Base-by-base conservation (phyloP, 2,888 invertebrate genomes). In the Nemapogon koenigi region DNA sequence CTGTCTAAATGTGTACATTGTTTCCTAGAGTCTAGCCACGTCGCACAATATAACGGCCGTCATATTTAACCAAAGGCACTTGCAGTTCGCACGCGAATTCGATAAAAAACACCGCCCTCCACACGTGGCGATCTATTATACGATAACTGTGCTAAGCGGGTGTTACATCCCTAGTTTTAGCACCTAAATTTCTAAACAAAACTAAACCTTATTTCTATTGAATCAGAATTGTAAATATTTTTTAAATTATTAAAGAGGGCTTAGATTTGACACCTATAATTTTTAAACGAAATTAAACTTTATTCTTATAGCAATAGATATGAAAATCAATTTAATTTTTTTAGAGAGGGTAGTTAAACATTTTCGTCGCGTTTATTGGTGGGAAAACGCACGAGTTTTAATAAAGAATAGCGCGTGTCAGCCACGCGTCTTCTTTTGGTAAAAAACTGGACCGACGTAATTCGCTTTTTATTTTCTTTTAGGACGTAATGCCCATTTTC, bases 331-430 rank as follows among this genome's bases (percentile, higher is more conserved):
- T n/a, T n/a, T n/a, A n/a, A n/a, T n/a, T n/a, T n/a, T n/a, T n/a
- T n/a, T n/a, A n/a, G n/a, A n/a, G n/a, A n/a, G n/a, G n/a, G n/a
- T n/a, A n/a, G n/a, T n/a, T n/a, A n/a, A n/a, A n/a, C n/a, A n/a
- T n/a, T n/a, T n/a, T n/a, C n/a, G n/a, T n/a, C n/a, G n/a, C n/a
- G 73, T 76, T 76, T 75, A 75, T 76, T 73, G 75, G 78, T 73
- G 76, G 76, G 76, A 75, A 76, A 61, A 61, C 70, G 62, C 76
- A 70, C 78, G 71, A 75, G 72, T 73, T 76, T 73, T 76, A 78
- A 76, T 76, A 76, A 76, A 75, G 71, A 57, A 53, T 46, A 63
- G 50, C 78, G 53, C 73, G 76, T 70, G 78, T 2, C 48, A 0
- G 55, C 37, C 78, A 72, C 78, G 75, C 59, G 72, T 27, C 16